Percentiles rank a stretch among this genome's conserved stretches.
Conservation (phyloP, 2,113 vertebrate genomes). For the Hippolais icterina region DNA sequence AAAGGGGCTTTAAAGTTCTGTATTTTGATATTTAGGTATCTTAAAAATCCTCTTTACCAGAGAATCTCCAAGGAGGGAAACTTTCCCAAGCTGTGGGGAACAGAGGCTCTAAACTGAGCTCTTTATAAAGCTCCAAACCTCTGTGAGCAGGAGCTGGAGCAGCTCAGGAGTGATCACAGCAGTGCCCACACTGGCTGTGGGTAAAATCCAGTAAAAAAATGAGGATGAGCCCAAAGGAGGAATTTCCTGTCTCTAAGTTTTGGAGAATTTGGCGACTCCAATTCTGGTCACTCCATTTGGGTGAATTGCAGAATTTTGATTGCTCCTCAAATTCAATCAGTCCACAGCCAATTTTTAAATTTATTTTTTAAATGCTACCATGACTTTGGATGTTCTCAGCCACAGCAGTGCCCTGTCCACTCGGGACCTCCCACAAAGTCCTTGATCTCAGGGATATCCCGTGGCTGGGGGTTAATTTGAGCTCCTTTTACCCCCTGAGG, state of each 20-base stretch:
- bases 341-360: no score
- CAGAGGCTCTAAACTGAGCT: neutral
- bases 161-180: neutral
- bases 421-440: neutral
- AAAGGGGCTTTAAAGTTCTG: neutral
- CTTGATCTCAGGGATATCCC: neutral
- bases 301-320: neutral
- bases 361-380: neutral
- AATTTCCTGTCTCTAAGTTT: accelerated
- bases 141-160: neutral
- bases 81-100: neutral
- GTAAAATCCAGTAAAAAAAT: neutral
- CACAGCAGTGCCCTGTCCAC: neutral
- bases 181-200: neutral
- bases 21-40: neutral
- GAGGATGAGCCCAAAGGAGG: neutral
- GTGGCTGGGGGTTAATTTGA: neutral
- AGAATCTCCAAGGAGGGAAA: neutral
- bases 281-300: neutral
- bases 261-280: neutral
- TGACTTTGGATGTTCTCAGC: neutral
- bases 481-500: neutral
- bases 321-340: neutral
- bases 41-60: neutral
- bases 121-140: neutral